phyloP scores from a whole-genome alignment of 2,113 vertebrate genomes.

The Notothenia rossii region DNA sequence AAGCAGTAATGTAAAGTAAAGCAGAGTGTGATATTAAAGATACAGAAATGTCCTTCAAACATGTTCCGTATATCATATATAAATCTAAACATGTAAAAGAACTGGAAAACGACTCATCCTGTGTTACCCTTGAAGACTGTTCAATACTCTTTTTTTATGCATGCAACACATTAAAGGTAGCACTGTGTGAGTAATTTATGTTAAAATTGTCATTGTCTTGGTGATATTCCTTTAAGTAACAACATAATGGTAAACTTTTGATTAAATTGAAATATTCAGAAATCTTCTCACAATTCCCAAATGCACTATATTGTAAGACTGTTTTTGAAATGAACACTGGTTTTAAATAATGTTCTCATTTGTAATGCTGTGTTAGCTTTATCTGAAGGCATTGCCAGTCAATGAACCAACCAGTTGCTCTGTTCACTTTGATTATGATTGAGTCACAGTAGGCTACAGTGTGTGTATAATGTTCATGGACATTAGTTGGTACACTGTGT shows the following conservation, averaged over 20 bases:
- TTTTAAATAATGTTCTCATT: slow-evolving; percentile 15
- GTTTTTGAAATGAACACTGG: slow-evolving; percentile 11
- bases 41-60: not conserved
- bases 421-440: slow-evolving; percentile 39
- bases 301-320: slow-evolving; percentile 42
- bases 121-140: no score
- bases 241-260: not conserved
- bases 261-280: not conserved
- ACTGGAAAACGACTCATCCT: no score
- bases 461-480: slow-evolving; percentile 34
- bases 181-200: no score
- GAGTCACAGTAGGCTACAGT: slow-evolving; percentile 28
- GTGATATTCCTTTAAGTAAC: no score
- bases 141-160: no score
- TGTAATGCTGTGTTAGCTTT: slow-evolving; percentile 5
- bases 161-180: no score
- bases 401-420: not conserved
- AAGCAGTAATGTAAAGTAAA: not conserved
- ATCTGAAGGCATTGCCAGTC: not conserved
- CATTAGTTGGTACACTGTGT: slow-evolving; percentile 38
- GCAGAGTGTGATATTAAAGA: slow-evolving; percentile 5
- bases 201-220: no score
- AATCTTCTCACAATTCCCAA: slow-evolving; percentile 19
- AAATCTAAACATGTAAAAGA: no score
- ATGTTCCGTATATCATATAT: no score